Evolutionary conservation across 2,113 vertebrate species (phyloP).

Genomic region (Rhizomys pruinosus): DNA sequence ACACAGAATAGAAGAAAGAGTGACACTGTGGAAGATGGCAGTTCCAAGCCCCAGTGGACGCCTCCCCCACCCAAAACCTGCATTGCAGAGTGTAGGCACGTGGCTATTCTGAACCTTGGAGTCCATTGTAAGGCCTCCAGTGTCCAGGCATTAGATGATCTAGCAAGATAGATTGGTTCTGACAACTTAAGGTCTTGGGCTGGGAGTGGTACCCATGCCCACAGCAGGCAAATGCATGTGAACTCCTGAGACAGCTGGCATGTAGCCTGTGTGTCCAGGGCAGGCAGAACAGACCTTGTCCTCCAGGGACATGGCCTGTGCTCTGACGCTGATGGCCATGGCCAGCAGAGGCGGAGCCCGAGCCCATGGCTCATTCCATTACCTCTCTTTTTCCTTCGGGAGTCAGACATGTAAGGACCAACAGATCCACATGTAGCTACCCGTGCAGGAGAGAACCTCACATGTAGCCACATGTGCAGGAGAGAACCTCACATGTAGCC

Average conservation of each 20-base stretch:
- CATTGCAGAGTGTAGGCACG: accelerated
- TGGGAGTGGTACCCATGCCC: accelerated
- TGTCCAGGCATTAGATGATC: accelerated
- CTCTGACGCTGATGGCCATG: too few species aligned
- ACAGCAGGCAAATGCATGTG: accelerated
- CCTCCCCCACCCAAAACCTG: accelerated
- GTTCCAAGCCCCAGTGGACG: neutral
- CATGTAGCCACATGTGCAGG: too few species aligned
- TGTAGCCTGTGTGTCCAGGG: neutral
- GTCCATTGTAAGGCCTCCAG: neutral
- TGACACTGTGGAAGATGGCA: accelerated
- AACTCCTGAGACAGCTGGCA: accelerated
- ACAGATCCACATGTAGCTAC: too few species aligned
- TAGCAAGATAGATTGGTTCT: neutral
- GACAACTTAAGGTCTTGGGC: neutral
- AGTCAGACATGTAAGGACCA: neutral
- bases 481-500: too few species aligned
- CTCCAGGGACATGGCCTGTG: neutral
- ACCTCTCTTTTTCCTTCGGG: neutral
- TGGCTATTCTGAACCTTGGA: accelerated
- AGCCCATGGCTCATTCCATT: neutral
- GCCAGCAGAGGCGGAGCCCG: neutral
- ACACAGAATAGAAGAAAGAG: neutral
- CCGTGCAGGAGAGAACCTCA: too few species aligned
- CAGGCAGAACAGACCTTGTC: too few species aligned